phyloP scores from a whole-genome alignment of 2,888 invertebrate genomes.

The Limnephilus auricula region DNA sequence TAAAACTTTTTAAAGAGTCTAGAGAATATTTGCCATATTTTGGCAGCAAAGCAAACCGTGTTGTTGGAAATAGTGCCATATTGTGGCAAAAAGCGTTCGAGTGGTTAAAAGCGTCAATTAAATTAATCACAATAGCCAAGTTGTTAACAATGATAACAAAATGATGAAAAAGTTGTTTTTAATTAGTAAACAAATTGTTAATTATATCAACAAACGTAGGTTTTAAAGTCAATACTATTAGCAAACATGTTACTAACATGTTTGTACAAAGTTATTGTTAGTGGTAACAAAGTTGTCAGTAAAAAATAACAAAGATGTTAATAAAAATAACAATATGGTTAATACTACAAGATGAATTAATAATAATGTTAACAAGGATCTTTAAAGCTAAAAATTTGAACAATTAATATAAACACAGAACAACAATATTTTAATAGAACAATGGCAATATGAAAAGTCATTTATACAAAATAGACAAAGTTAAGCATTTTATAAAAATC shows the following conservation, averaged over 20 bases:
- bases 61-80: no score
- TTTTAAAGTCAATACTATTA: no score
- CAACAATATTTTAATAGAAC: not conserved
- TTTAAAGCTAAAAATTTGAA: not conserved
- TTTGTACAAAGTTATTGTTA: not conserved
- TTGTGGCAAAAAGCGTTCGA: no score
- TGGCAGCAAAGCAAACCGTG: no score
- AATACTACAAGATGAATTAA: not conserved
- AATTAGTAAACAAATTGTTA: not conserved
- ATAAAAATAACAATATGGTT: not conserved
- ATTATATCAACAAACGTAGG: not conserved
- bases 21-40: no score
- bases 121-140: not conserved
- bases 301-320: not conserved
- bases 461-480: slow-evolving; percentile 2
- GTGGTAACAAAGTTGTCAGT: not conserved
- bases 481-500: not conserved
- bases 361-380: not conserved
- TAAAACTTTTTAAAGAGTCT: no score
- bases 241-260: no score
- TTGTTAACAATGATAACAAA: not conserved
- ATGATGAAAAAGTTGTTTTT: not conserved
- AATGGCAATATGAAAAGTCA: not conserved
- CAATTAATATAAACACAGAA: not conserved
- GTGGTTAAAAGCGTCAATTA: not conserved